Evolutionary conservation across 2,113 vertebrate genomes (phyloP).

Genomic region (Brachyhypopomus occidentalis): DNA sequence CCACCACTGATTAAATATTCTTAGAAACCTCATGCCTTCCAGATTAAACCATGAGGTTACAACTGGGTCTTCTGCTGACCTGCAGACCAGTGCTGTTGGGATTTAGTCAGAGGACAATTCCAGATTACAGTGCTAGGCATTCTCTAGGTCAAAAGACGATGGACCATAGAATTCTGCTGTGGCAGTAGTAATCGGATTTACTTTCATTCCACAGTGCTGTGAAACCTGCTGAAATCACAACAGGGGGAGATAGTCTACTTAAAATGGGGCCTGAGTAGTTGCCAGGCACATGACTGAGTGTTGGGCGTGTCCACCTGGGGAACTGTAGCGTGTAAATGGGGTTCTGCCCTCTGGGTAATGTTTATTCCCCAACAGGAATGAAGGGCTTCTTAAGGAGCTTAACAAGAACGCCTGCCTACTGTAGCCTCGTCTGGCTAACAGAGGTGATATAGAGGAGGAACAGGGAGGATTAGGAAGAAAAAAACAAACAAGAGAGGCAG

Average conservation of each 20-base stretch:
- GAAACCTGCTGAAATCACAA: slow-evolving; percentile 9
- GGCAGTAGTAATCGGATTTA: slow-evolving; percentile 17
- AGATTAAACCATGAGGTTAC: no score
- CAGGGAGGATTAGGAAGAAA: not conserved
- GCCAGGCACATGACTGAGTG: not conserved
- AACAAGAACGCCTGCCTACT: not conserved
- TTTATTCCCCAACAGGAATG: not conserved
- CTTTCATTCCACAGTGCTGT: slow-evolving; percentile 7
- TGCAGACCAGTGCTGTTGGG: no score
- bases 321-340: slow-evolving; percentile 8
- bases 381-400: slow-evolving; percentile 12
- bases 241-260: not conserved
- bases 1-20: no score
- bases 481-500: not conserved
- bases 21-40: no score
- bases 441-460: not conserved
- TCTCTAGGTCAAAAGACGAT: not conserved
- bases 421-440: not conserved
- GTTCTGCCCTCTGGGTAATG: not conserved
- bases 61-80: no score
- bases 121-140: not conserved
- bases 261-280: not conserved
- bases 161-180: not conserved
- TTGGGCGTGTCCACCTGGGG: not conserved
- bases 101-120: not conserved